These are phyloP conservation scores for Drosophila koepferae DNA, from an alignment of 2,888 invertebrate species.

Conservation along the genomic window DNA sequence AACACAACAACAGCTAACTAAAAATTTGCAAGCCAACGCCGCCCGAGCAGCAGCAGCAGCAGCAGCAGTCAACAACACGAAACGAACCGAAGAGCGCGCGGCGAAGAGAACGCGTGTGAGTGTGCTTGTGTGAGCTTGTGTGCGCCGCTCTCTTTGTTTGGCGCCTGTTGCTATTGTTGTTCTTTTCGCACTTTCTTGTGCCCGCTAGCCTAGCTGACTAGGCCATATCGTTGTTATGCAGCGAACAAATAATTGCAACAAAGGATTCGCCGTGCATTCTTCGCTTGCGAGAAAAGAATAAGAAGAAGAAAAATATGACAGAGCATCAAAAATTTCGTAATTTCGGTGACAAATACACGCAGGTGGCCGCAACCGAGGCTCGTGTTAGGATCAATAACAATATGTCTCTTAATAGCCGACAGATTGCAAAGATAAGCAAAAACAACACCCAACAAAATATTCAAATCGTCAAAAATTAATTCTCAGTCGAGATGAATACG, in stretches of 20 bases:
- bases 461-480: slow-evolving; percentile 15
- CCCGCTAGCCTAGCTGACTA: not conserved
- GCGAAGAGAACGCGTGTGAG: slow-evolving; percentile 4
- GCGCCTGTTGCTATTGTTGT: slow-evolving; percentile 8
- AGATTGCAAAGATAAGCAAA: slow-evolving; percentile 12
- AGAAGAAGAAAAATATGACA: not conserved
- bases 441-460: slow-evolving; percentile 6
- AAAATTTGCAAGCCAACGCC: slow-evolving; percentile 33
- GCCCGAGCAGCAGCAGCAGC: slow-evolving; percentile 2
- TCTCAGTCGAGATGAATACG: slow-evolving; percentile 4
- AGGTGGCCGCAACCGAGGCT: slow-evolving; percentile 30
- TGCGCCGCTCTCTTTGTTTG: slow-evolving; percentile 4
- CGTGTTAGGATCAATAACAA: slow-evolving; percentile 48
- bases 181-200: slow-evolving; percentile 6
- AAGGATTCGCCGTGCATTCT: slow-evolving; percentile 42
- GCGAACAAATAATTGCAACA: slow-evolving; percentile 41
- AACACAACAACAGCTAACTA: slow-evolving; percentile 4
- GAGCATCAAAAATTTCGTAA: not conserved
- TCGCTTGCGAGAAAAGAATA: not conserved
- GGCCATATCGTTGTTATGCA: slow-evolving; percentile 15
- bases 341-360: slow-evolving; percentile 31
- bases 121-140: not conserved
- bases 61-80: slow-evolving; percentile 12
- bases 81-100: slow-evolving; percentile 15
- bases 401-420: slow-evolving; percentile 9